A percentile compares a stretch with the other conserved stretches of the same genome.
phyloP scores from a whole-genome alignment of 2,888 invertebrate genomes.

The Mongoloraphidia duomilia region DNA sequence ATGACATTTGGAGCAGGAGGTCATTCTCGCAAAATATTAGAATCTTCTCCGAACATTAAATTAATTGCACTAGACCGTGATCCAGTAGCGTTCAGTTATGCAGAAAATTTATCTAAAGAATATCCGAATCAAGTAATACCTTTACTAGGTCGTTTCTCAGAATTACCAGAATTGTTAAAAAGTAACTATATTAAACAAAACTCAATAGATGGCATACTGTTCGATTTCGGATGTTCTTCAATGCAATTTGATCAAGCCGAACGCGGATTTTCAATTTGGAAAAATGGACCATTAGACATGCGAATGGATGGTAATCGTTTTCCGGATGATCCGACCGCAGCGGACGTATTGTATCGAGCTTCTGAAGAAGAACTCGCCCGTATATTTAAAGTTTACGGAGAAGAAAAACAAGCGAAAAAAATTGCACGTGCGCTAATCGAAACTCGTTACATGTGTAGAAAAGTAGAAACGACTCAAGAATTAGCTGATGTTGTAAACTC shows the following conservation, averaged over 20 bases:
- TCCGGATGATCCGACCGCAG: slow-evolving; percentile 63
- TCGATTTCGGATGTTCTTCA: slow-evolving; percentile 90
- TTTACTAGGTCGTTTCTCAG: slow-evolving; percentile 78
- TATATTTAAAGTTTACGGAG: slow-evolving; percentile 84
- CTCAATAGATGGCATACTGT: slow-evolving; percentile 72
- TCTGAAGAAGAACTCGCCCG: slow-evolving; percentile 63
- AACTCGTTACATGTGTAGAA: slow-evolving; percentile 58
- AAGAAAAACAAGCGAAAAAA: slow-evolving; percentile 74
- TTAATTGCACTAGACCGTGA: slow-evolving; percentile 81
- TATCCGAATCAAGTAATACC: slow-evolving; percentile 63
- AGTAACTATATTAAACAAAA: slow-evolving; percentile 40
- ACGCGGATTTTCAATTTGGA: slow-evolving; percentile 75
- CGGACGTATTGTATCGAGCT: slow-evolving; percentile 69
- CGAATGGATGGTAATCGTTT: slow-evolving; percentile 74
- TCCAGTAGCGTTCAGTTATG: slow-evolving; percentile 58
- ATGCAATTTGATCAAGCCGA: slow-evolving; percentile 79
- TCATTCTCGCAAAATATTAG: slow-evolving; percentile 62
- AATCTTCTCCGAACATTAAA: slow-evolving; percentile 44
- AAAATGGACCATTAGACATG: slow-evolving; percentile 87
- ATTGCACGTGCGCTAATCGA: slow-evolving; percentile 81
- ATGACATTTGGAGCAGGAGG: slow-evolving; percentile 97
- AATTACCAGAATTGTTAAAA: slow-evolving; percentile 54
- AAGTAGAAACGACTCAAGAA: slow-evolving; percentile 68
- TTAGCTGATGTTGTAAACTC: slow-evolving; percentile 57
- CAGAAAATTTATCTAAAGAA: slow-evolving; percentile 44